Base-by-base conservation (phyloP, 2,888 invertebrate species). In the Beris morrisii region DNA sequence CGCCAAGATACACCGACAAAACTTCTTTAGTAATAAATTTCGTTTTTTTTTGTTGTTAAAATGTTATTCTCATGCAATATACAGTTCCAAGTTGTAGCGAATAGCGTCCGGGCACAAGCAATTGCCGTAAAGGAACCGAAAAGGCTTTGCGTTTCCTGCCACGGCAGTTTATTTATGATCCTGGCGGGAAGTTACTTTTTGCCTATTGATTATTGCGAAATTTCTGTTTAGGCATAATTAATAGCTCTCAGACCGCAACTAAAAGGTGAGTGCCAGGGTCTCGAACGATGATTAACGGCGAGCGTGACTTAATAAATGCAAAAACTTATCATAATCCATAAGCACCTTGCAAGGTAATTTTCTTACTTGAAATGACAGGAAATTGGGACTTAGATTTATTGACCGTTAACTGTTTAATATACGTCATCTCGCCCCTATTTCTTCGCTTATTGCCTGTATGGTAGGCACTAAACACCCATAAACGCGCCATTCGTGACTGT, bases 41-140 rank as follows among this genome's bases (percentile, higher is more conserved):
- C 2, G 22, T 43, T 56, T 30, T 22, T 56, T 38, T 13, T 56
- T 56, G 12, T 56, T 9, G 55, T 38, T 43, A 56, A 56, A 56
- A 56, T 56, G 43, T 56, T 56, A 56, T 56, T 43, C 55, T 56
- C 55, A 56, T 56, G 55, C 55, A 56, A 56, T 56, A 56, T 56
- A 32, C 55, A 15, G 55, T 38, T 56, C 5, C 5, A 5, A 38
- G 55, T 43, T 38, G 55, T 56, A 38, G 55, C 38, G 38, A 9
- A 15, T 56, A 15, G 15, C 13, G 9, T 38, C 32, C 31, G 30
- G 31, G 53, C n/a, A n/a, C n/a, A 22, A 22, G 50, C 9, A 50
- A 22, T 28, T 50, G n/a, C n/a, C 31, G 31, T 30, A 53, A 52
- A 31, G 53, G 4, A 53, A n/a, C n/a, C 31, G 53, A 28, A 15